Evolutionary conservation across 2,797 vertebrate species (phyloP).

Genomic region (Pogoniulus pusillus): DNA sequence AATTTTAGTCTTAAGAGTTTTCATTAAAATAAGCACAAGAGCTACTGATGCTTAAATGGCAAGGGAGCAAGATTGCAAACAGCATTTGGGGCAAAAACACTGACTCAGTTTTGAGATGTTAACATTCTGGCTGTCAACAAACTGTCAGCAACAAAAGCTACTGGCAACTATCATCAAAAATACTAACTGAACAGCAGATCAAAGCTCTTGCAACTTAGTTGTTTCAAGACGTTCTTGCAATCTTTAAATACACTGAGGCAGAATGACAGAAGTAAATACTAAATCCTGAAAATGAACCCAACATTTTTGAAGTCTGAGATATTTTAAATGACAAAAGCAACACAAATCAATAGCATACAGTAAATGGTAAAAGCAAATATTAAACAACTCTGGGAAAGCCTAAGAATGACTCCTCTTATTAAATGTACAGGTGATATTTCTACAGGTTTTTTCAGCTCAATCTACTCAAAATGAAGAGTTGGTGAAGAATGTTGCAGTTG

Average conservation of each 20-base stretch:
- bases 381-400: neutral
- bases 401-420: neutral
- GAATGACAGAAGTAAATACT: neutral
- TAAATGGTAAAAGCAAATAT: neutral
- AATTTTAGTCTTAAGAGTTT: neutral
- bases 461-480: neutral
- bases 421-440: neutral
- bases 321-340: neutral
- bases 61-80: neutral
- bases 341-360: neutral
- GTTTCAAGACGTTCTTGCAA: neutral
- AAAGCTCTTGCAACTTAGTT: neutral
- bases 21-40: neutral
- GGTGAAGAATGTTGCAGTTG: neutral
- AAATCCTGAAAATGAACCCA: neutral
- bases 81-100: conserved; percentile 11
- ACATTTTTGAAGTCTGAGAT: neutral
- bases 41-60: neutral
- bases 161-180: conserved; percentile 50
- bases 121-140: conserved; percentile 29
- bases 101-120: conserved; percentile 6
- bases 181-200: neutral
- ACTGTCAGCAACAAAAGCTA: conserved; percentile 56
- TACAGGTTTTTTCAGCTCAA: neutral
- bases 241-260: neutral